Evolutionary conservation across 2,113 vertebrate genomes (phyloP), one percentile per base, ranked within the genome.

Genomic region (Pseudopodoces humilis): DNA sequence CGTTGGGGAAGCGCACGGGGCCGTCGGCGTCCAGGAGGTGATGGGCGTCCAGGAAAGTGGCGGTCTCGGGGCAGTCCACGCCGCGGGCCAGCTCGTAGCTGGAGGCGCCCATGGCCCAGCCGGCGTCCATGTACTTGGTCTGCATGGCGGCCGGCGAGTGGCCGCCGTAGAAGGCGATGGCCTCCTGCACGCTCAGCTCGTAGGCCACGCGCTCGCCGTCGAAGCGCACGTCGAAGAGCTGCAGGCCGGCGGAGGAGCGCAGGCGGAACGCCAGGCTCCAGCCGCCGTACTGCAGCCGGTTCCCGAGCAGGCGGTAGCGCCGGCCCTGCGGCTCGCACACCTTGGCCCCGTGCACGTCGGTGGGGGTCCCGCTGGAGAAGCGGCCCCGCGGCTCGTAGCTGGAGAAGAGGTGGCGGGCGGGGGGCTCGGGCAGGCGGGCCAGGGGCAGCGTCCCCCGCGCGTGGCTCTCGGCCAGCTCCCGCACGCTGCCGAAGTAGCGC

Each of bases 181-280:
- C 99, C 88, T 99, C 99, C 87, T 99, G 99, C 37, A 99, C 92
- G 47, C 99, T 98, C 83, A 99, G 92, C 95, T 99, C 99, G 6
- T 99, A 99, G 46, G 98, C 99, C 8, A 99, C 79, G 10, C 98
- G 98, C 95, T 99, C 98, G 1, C 98, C 98, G 1, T 97, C 97
- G 50, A 99, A 99, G 49, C 98, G 98, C 39, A 99, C 44, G 56
- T 99, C 98, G 49, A 99, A 98, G 35, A 99, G 92, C 95, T 99
- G 99, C 63, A 99, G 94, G 10, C 99, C 99, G 0, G 99, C 97
- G 0, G 99, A 98, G 19, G 98, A 97, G 27, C 99, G 98, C 28
- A 99, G 97, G 14, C 99, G 94, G 95, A 98, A 99, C 2, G 99
- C 98, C 24, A 99, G 98, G 49, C 98, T 98, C 99, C 99, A 99